Percentiles rank a stretch among this genome's conserved stretches.
These are phyloP conservation scores for Lipotes vexillifer DNA, from an alignment of 2,113 vertebrate genomes.

Conservation along the genomic window DNA sequence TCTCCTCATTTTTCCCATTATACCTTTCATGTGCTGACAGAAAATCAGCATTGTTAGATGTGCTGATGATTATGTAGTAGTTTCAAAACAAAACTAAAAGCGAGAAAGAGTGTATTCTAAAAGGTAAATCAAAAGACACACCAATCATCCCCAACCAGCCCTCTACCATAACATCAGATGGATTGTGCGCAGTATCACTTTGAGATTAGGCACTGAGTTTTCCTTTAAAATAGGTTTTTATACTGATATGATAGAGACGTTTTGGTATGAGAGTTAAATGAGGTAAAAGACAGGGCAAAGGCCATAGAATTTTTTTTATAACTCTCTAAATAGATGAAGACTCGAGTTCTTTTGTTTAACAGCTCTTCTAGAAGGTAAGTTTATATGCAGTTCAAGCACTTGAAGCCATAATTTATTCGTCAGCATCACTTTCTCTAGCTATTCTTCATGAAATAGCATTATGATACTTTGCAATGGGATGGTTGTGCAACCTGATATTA, in stretches of 20 bases:
- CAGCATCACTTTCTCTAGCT: conserved; percentile 27
- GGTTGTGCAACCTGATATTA: conserved; percentile 28
- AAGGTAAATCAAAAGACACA: not conserved
- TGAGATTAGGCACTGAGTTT: not conserved
- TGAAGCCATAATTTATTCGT: not conserved
- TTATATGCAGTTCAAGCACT: conserved; percentile 2
- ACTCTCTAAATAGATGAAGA: conserved; percentile 5
- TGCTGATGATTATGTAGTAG: not conserved
- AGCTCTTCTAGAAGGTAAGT: conserved; percentile 38
- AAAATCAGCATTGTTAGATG: not conserved
- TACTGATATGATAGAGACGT: not conserved
- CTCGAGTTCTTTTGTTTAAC: conserved; percentile 15
- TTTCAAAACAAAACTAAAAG: conserved; percentile 26
- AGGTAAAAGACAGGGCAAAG: conserved; percentile 37
- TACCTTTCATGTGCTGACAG: not conserved
- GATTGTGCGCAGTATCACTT: not conserved
- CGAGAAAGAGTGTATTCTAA: not conserved
- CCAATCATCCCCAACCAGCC: not conserved
- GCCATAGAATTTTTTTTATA: not conserved
- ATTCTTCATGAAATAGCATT: conserved; percentile 41
- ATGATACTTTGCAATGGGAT: not conserved
- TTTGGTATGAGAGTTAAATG: conserved; percentile 4
- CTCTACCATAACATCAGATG: not conserved
- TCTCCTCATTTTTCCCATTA: not conserved
- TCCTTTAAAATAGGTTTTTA: not conserved